Evolutionary conservation across 2,888 invertebrate species (phyloP), one percentile per base, ranked within the genome.

Genomic region (Dioctria rufipes): DNA sequence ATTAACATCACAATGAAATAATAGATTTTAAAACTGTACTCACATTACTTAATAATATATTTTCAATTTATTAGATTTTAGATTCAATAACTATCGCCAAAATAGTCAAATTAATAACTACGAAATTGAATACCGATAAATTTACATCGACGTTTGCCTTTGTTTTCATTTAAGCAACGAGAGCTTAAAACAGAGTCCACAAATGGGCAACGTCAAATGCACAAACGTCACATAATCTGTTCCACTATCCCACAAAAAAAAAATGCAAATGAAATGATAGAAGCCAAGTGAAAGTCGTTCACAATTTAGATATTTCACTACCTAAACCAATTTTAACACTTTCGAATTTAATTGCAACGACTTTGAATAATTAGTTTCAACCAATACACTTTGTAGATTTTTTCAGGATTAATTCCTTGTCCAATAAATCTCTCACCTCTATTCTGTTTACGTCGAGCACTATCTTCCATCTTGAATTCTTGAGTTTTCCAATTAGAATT

Each of bases 391-490:
- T 43, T 46, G 42, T 69, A 8, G n/a, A n/a, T 11, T 69, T 43
- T 40, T 49, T 49, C 11, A 13, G 5, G 5, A 49, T 51, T 11
- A 37, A 71, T 5, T 51, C 54, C 6, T 25, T 69, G 37, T 9
- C 46, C 39, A 51, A 37, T 51, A 71, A 66, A 58, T 37, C 25
- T 54, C 82, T 81, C 82, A 81, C 82, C 82, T 82, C 79, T 78
- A 63, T 65, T 78, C 49, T 82, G 82, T 82, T 82, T 82, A 82
- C 81, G 82, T 82, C 66, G 81, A 58, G 54, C 78, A 78, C 77
- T 71, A 58, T 77, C 82, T 49, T 81, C 82, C 82, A 82, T 82
- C 58, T 81, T 82, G 25, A 25, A 25, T 25, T 25, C 25, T 25
- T 25, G 25, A 25, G 25, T 25, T 25, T 25, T 1, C 25, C 25